Evolutionary conservation across 2,888 invertebrate species (phyloP), one percentile per base, ranked within the genome.

Genomic region (Thymelicus acteon): DNA sequence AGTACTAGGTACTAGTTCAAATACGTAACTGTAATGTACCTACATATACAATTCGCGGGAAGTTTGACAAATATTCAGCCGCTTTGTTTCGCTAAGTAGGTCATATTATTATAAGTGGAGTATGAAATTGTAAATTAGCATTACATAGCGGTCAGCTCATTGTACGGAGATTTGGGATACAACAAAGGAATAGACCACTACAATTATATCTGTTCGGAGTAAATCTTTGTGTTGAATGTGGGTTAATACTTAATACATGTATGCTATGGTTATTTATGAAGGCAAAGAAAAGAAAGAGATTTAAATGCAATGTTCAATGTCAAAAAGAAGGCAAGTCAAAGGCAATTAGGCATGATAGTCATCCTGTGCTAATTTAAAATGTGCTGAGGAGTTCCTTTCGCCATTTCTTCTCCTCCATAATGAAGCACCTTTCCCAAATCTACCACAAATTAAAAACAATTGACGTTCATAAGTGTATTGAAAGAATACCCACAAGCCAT

Each of bases 21-120:
- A 52, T 52, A 31, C 31, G 31, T 19, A 15, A 49, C 49, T n/a
- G 49, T 49, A 15, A 49, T 6, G 6, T 52, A 12, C 44, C 0
- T 12, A 44, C 6, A 8, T 12, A 10, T 12, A 44, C 6, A 8
- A 52, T 52, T 52, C 49, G 49, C 49, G 19, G 8, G 8, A 15
- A 52, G 2, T 44, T 44, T 52, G 8, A 15, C 15, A 52, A 7
- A 52, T 19, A 52, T 52, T 52, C 49, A 8, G 19, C 19, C 49
- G 7, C 8, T 52, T 52, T 52, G 49, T 52, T 12, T 8, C 49
- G 19, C 47, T 47, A 52, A 52, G 15, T 19, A 8, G 49, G 49
- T 52, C 49, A 52, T 52, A n/a, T n/a, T n/a, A n/a, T n/a, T n/a
- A 1, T 52, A 52, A 52, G 49, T 52, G 49, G 49, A 19, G 49